Evolutionary conservation across 2,797 vertebrate species (phyloP), one percentile per base, ranked within the genome.

Genomic region (Darevskia mixta): DNA sequence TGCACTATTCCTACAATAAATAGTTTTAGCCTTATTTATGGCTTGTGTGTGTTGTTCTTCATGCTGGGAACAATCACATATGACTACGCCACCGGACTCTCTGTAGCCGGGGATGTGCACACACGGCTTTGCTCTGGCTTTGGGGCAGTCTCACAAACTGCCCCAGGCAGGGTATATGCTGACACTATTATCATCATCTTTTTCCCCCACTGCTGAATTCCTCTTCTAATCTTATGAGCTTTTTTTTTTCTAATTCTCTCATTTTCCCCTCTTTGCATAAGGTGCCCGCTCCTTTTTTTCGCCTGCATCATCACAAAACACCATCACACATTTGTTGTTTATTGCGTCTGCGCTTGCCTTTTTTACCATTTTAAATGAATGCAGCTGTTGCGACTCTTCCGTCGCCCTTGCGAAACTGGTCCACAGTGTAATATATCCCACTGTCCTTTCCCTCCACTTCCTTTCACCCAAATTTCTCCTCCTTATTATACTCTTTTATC

Each of bases 311-410:
- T 66, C 10, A n/a, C 75, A 23, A 32, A 27, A 41, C 71, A 38
- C 17, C 71, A 38, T 27, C 23, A 58, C n/a, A 8, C 41, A 67
- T 15, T 79, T 5, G 1, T 3, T 43, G 7, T 55, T 71, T 69
- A 55, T 79, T 55, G 76, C 29, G 45, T 35, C 43, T 32, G 75
- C 7, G 64, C 9, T 45, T 66, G 38, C 79, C 73, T 80, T 2
- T 80, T 2, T 3, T 8, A n/a, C 29, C 29, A 32, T 82, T 25
- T 2, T 72, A 43, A 82, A 82, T 87, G 86, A 87, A 87, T 86
- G 75, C 29, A n/a, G 67, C 49, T 73, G 25, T 38, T n/a, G 32
- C 10, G 4, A 20, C 29, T 67, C 41, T 58, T 72, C 69, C 79
- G 64, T 64, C 32, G 35, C 45, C 69, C 49, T 67, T 82, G 61